A percentile compares a stretch with the other conserved stretches of the same genome.
Conservation (phyloP, 2,113 vertebrate species). For the Gulo gulo region DNA sequence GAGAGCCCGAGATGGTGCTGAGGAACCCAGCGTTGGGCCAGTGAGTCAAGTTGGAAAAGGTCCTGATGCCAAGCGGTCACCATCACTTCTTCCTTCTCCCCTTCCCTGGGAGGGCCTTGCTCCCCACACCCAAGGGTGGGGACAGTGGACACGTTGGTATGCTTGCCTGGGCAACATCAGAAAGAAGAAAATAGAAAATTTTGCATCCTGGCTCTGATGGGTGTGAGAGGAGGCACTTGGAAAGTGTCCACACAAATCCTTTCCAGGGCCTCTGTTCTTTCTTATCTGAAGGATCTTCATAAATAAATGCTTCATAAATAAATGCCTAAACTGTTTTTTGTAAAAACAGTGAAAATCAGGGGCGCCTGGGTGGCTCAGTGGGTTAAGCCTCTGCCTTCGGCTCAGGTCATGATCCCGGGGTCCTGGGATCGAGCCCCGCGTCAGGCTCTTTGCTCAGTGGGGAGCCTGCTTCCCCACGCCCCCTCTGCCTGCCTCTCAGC, state of each 20-base stretch:
- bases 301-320: background rate
- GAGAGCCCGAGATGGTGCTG: background rate
- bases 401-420: too few species aligned
- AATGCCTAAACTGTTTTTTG: background rate
- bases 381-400: too few species aligned
- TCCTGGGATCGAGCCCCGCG: too few species aligned
- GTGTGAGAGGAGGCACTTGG: background rate
- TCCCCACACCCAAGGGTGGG: background rate
- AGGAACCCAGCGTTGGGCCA: background rate
- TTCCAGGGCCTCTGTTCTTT: background rate
- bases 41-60: background rate
- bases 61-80: rapidly evolving
- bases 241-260: background rate
- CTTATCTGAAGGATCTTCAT: background rate
- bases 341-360: background rate
- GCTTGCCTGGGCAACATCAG: background rate
- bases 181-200: background rate
- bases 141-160: too few species aligned
- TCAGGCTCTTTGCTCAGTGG: too few species aligned
- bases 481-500: too few species aligned
- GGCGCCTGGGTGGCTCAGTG: too few species aligned
- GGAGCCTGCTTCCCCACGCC: too few species aligned
- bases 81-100: rapidly evolving
- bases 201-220: background rate
- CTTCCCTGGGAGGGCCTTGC: background rate